Evolutionary conservation across 1,140 invertebrate genomes (phyloP).

Genomic region (Drosophila serrata): DNA sequence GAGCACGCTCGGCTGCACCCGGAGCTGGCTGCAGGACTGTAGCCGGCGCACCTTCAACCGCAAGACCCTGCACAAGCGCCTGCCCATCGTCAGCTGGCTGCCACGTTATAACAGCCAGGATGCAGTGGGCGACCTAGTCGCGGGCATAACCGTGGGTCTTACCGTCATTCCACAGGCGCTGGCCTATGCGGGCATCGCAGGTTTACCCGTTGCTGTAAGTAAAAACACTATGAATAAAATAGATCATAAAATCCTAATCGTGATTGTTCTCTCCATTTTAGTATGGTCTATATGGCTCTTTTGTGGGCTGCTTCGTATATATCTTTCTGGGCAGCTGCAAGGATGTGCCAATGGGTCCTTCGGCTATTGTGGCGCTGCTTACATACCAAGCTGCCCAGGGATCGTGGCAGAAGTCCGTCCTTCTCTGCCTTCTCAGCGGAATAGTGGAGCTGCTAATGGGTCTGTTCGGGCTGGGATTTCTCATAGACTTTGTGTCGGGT

Average conservation of each 20-base stretch:
- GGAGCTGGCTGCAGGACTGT: constrained; percentile 52
- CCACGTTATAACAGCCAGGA: constrained; percentile 89
- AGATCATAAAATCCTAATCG: not conserved
- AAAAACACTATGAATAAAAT: not conserved
- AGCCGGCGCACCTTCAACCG: constrained; percentile 85
- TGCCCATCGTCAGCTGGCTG: constrained; percentile 91
- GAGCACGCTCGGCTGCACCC: constrained; percentile 46
- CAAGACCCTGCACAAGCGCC: constrained; percentile 89
- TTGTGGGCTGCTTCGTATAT: constrained; percentile 96
- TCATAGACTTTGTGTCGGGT: constrained; percentile 97
- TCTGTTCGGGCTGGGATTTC: constrained; percentile 94
- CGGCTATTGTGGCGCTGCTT: constrained; percentile 93
- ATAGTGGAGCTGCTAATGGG: constrained; percentile 94
- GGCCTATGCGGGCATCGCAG: constrained; percentile 94
- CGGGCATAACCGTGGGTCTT: constrained; percentile 94
- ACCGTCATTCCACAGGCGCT: constrained; percentile 93
- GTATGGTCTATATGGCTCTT: constrained; percentile 96
- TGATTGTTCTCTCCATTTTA: constrained; percentile 67
- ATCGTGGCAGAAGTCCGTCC: constrained; percentile 91
- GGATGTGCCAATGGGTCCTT: constrained; percentile 93
- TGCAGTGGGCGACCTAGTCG: constrained; percentile 92
- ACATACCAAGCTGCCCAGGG: constrained; percentile 91
- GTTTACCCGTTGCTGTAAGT: constrained; percentile 88
- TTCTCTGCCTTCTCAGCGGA: constrained; percentile 93
- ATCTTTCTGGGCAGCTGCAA: constrained; percentile 95